phyloP scores from a whole-genome alignment of 2,888 invertebrate genomes.

The Gibbula magus region DNA sequence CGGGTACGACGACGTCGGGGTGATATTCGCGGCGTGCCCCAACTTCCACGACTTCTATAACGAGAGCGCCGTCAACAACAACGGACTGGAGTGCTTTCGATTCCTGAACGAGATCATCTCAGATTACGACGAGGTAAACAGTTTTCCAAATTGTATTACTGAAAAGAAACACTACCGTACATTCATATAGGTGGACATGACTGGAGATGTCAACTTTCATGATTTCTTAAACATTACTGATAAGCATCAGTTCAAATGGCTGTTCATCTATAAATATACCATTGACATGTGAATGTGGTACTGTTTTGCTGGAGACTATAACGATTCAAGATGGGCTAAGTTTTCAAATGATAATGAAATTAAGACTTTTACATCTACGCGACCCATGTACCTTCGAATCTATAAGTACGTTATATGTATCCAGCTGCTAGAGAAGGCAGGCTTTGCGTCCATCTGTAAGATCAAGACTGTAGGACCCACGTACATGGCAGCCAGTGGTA shows the following conservation, averaged over 20 bases:
- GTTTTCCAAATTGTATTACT: not conserved
- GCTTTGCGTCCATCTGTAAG: conserved; percentile 87
- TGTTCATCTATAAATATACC: too few species aligned
- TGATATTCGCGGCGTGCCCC: conserved; percentile 92
- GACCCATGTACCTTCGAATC: too few species aligned
- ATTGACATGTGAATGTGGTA: too few species aligned
- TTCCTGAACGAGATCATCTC: conserved; percentile 92
- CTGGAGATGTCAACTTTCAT: too few species aligned
- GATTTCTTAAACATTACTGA: too few species aligned
- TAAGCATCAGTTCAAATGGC: too few species aligned
- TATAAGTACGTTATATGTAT: conserved; percentile 47
- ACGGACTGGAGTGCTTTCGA: conserved; percentile 90
- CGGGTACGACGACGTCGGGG: conserved; percentile 89
- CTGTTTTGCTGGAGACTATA: too few species aligned
- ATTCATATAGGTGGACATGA: too few species aligned
- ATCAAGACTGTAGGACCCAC: conserved; percentile 94
- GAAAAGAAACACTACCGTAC: not conserved
- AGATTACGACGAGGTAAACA: conserved; percentile 89
- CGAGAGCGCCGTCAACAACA: conserved; percentile 92
- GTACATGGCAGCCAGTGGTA: conserved; percentile 93
- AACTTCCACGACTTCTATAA: conserved; percentile 95
- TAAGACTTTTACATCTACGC: too few species aligned
- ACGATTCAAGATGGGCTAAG: too few species aligned
- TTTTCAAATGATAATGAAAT: too few species aligned
- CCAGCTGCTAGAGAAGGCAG: conserved; percentile 88